Base-by-base conservation (phyloP, 2,797 vertebrate genomes). In the Sus cebifrons region DNA sequence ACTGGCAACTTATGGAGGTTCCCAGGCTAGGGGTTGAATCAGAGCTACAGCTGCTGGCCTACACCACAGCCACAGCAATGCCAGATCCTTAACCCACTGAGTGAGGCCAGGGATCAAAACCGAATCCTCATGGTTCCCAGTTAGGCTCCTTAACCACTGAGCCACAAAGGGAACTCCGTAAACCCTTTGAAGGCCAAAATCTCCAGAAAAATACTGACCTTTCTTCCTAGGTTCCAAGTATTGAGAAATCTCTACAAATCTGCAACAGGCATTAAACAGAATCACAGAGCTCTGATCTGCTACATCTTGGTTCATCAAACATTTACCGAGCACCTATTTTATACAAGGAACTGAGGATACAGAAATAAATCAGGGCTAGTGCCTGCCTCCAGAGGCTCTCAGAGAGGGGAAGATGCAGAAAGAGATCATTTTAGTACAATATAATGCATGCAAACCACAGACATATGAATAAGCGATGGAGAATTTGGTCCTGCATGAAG, bases 201-300 rank as follows among this genome's bases (percentile, higher is more conserved):
- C 15, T 94, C 65, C 32, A 93, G 32, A 81, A 85, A 75, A 95
- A 74, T 52, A 62, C 11, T 75, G 18, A 7, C 25, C 54, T 77
- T 92, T 89, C 49, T 82, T 52, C 40, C 74, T 52, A 44, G 9
- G 44, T 73, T 91, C 88, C 70, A 70, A 60, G 36, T 85, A 17
- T 52, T 89, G 44, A 54, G 44, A 95, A 96, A 75, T 58, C 40
- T 49, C 79, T 70, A 64, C 27, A 89, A 81, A 92, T 92, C 44
- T 75, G 16, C 44, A 70, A 64, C 54, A 96, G 27, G 89, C 21
- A 88, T 40, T 81, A 68, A 70, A 75, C 27, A 86, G 36, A 93
- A 56, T 64, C 67, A 27, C 3, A 52, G 82, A 87, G 56, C 87
- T 83, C 58, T 29, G 17, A 29, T 36, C 44, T 79, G 2, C 68